Evolutionary conservation across 30 jellyfish, hydroid and myxozoan genomes (phyloP).

Genomic region (Clytia hemisphaerica): DNA sequence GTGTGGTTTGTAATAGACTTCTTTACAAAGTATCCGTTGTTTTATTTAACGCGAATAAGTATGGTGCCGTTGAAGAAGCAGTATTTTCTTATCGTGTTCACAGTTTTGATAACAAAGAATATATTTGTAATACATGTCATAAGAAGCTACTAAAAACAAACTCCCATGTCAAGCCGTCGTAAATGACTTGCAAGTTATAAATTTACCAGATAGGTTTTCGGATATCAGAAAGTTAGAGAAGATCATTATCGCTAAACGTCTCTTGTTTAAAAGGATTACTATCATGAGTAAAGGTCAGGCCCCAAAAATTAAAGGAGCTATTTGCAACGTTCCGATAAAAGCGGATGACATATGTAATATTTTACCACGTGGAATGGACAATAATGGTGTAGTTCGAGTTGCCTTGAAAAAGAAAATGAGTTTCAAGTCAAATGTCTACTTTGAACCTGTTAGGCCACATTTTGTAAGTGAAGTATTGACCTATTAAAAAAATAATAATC

Average conservation of each 20-base stretch:
- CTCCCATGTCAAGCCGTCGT: conserved; percentile 10
- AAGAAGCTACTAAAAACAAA: background rate
- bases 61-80: background rate
- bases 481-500: conserved; percentile 10
- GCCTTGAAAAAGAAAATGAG: conserved; percentile 9
- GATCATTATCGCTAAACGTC: background rate
- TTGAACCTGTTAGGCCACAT: conserved; percentile 27
- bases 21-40: no score
- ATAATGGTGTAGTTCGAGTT: conserved; percentile 13
- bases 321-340: conserved; percentile 24
- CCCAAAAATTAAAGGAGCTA: conserved; percentile 35
- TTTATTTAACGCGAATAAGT: background rate
- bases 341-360: background rate
- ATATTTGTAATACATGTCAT: background rate
- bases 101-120: conserved; percentile 10
- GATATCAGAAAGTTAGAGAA: background rate
- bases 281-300: conserved; percentile 40
- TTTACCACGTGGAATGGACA: conserved; percentile 19
- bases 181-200: conserved; percentile 1
- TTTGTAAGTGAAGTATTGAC: conserved; percentile 1
- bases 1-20: no score
- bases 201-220: background rate
- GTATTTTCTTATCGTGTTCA: background rate
- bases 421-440: conserved; percentile 19
- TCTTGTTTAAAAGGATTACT: conserved; percentile 1